phyloP scores from a whole-genome alignment of 2,113 vertebrate species.

The crab-eating macaque (Macaca fascicularis) region T2T-MFA8v1.1 NC_088389.1:15645001-15645500 shows the following conservation, averaged over 20 bases:
- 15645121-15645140: neutral
- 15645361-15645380: conserved; percentile 90
- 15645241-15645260: neutral
- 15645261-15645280: neutral
- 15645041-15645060: neutral
- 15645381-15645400: conserved; percentile 93
- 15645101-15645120: neutral
- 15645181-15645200: neutral
- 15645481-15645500: neutral
- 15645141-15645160: neutral
- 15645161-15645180: neutral
- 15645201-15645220: neutral
- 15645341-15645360: accelerated
- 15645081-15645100: neutral
- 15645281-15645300: neutral
- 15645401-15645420: conserved; percentile 95
- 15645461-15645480: neutral
- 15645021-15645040: neutral
- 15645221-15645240: neutral
- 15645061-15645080: neutral
- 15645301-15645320: neutral
- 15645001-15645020: neutral
- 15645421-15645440: conserved; percentile 97
- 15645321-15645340: neutral
- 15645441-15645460: conserved; percentile 97